Evolutionary conservation across 2,797 vertebrate genomes (phyloP).

Genomic region (Masticophis lateralis): DNA sequence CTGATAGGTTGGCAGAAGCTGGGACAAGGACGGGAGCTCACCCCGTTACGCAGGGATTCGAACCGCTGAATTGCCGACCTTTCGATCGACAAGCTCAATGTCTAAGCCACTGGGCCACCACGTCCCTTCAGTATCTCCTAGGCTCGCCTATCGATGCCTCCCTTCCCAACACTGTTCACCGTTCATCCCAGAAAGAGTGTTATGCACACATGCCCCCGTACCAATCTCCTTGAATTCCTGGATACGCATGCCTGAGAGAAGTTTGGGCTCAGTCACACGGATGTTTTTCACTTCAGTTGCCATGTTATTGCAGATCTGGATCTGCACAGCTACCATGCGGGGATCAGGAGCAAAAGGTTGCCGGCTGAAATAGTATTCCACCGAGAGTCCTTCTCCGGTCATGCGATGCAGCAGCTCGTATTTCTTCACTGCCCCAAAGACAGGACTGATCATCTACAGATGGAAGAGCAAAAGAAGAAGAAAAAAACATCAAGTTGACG

Average conservation of each 20-base stretch:
- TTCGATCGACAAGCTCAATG: too few relatives aligned
- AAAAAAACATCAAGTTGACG: not conserved
- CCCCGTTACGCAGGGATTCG: too few relatives aligned
- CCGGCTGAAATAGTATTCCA: constrained; percentile 92
- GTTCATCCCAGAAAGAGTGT: not conserved
- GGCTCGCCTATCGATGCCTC: not conserved
- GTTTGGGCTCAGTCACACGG: constrained; percentile 83
- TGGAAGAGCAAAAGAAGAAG: not conserved
- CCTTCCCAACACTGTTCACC: not conserved
- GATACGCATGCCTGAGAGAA: constrained; percentile 87
- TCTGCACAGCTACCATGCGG: constrained; percentile 91
- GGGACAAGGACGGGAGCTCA: too few relatives aligned
- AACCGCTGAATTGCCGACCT: too few relatives aligned
- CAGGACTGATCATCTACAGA: constrained; percentile 77
- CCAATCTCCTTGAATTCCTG: constrained; percentile 92
- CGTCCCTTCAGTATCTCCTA: not conserved
- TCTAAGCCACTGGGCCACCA: too few relatives aligned
- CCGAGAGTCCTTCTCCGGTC: constrained; percentile 88
- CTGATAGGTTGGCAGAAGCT: too few relatives aligned
- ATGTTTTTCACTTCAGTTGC: constrained; percentile 83
- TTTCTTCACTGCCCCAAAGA: constrained; percentile 72
- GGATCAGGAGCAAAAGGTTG: constrained; percentile 84
- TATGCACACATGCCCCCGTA: constrained; percentile 47
- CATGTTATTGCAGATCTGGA: constrained; percentile 92
- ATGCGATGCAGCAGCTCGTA: constrained; percentile 93